Evolutionary conservation across 2,888 invertebrate species (phyloP).

Genomic region (Ashinkailepas kermadecensis): DNA sequence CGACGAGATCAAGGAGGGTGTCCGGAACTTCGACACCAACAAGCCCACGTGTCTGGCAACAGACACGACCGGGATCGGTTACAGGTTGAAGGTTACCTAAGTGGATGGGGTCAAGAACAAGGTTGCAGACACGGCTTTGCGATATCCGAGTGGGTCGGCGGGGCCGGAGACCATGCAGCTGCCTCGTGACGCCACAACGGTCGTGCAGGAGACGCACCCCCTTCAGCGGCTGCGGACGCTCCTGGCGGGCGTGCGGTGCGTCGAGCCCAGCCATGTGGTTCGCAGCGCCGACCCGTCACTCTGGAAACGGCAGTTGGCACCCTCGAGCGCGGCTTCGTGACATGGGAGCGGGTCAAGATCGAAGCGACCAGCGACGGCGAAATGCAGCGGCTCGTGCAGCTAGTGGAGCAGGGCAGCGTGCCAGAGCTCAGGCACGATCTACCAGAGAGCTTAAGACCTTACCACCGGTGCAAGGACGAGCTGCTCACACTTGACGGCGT

Average conservation of each 20-base stretch:
- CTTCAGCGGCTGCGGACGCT: not conserved
- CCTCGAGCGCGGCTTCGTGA: too few relatives aligned
- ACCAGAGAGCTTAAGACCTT: not conserved
- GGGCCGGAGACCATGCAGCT: not conserved
- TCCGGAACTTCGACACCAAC: too few relatives aligned
- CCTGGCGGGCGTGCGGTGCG: not conserved
- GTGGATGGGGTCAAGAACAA: not conserved
- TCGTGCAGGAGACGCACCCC: too few relatives aligned
- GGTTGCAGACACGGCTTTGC: constrained; percentile 21
- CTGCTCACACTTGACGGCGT: not conserved
- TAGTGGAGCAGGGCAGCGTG: not conserved
- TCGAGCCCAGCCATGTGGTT: not conserved
- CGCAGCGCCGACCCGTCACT: not conserved
- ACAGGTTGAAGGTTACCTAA: constrained; percentile 24
- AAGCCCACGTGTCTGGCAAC: not conserved
- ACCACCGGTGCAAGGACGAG: not conserved
- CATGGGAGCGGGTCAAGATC: constrained; percentile 16
- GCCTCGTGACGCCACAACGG: not conserved
- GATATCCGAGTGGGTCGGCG: constrained; percentile 5
- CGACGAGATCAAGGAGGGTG: too few relatives aligned
- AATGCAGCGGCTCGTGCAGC: not conserved
- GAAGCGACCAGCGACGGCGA: constrained; percentile 8
- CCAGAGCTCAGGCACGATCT: not conserved
- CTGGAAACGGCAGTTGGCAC: not conserved
- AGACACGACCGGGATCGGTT: not conserved